Percentiles rank a stretch among this genome's conserved stretches.
Evolutionary conservation across 2,797 vertebrate species (phyloP).

Genomic region (Numenius phaeopus): DNA sequence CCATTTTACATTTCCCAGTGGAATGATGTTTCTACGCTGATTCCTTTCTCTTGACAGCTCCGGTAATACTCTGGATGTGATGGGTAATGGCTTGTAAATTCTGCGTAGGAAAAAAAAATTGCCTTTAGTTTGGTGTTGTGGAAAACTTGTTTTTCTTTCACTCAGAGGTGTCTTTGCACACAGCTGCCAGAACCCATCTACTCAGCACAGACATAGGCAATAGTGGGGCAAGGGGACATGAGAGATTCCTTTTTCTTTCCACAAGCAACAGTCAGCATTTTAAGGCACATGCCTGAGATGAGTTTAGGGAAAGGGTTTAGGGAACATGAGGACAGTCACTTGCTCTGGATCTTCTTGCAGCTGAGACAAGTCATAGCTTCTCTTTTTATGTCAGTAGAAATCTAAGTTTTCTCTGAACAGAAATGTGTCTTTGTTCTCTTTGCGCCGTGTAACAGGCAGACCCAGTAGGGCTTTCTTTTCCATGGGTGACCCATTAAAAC

Average conservation of each 20-base stretch:
- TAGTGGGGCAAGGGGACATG: rapidly evolving
- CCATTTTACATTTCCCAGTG: slow-evolving; percentile 11
- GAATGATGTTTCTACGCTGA: neutral
- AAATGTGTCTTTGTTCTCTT: neutral
- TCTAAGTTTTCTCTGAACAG: neutral
- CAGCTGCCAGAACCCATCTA: neutral
- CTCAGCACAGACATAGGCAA: neutral
- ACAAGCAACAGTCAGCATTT: neutral
- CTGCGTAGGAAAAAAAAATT: neutral
- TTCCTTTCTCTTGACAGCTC: slow-evolving; percentile 32
- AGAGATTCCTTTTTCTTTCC: neutral
- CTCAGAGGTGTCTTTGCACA: neutral
- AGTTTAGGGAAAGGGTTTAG: neutral
- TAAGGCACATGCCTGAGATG: neutral
- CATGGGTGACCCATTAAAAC: neutral
- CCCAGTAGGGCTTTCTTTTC: neutral
- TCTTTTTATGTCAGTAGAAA: neutral
- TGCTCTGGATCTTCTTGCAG: neutral
- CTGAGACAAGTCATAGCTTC: neutral
- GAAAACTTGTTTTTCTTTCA: neutral
- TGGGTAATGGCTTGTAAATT: slow-evolving; percentile 46
- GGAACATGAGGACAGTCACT: neutral
- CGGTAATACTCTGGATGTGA: neutral
- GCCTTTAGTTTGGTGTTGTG: neutral
- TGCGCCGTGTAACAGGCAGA: neutral